phyloP scores from a whole-genome alignment of 2,797 vertebrate species.

The Sebastes hopkinsi region DNA sequence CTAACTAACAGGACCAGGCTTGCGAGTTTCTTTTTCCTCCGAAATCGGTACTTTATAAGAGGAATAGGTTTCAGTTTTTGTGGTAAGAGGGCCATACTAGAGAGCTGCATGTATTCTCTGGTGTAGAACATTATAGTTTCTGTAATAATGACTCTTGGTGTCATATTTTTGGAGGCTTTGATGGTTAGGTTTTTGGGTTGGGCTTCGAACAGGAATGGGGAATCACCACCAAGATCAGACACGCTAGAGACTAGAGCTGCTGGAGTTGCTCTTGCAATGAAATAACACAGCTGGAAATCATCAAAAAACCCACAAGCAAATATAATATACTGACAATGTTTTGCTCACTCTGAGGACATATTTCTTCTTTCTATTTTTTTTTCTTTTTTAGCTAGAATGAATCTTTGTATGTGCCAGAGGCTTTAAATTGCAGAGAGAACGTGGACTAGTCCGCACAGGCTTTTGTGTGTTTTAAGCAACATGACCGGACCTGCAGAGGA shows the following conservation, averaged over 20 bases:
- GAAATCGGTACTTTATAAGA: not conserved
- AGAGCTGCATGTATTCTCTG: not conserved
- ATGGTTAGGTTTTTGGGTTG: not conserved
- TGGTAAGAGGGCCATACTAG: not conserved
- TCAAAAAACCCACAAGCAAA: not conserved
- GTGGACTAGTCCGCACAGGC: slow-evolving; percentile 51
- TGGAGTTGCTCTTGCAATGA: slow-evolving; percentile 3
- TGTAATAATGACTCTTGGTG: not conserved
- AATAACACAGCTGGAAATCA: slow-evolving; percentile 21
- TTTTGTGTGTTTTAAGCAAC: slow-evolving; percentile 48
- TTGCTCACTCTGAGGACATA: not conserved
- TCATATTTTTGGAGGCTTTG: not conserved
- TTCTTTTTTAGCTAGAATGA: not conserved
- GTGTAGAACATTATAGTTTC: not conserved
- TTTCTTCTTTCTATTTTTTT: not conserved
- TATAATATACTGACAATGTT: not conserved
- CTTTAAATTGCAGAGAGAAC: slow-evolving; percentile 32
- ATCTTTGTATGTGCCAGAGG: not conserved
- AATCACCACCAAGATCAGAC: slow-evolving; percentile 36
- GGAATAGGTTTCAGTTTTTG: not conserved
- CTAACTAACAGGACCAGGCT: slow-evolving; percentile 14
- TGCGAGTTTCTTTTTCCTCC: not conserved
- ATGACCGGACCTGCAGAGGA: slow-evolving; percentile 64
- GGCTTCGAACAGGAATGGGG: slow-evolving; percentile 17
- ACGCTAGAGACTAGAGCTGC: not conserved